A percentile compares a stretch with the other conserved stretches of the same genome.
Evolutionary conservation across 2,888 invertebrate species (phyloP).

Genomic region (Harpagoxenus sublaevis): DNA sequence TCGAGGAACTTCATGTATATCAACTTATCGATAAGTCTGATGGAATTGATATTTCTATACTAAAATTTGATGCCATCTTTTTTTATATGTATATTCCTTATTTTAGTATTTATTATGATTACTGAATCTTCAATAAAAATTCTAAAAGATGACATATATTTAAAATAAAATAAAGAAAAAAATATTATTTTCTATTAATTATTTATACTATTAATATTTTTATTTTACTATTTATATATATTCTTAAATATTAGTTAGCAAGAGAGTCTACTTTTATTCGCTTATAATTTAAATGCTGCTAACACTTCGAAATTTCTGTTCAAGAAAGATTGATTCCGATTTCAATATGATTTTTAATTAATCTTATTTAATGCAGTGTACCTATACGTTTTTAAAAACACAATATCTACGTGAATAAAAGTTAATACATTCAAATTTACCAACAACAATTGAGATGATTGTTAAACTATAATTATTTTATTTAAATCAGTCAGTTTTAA

Average conservation of each 20-base stretch:
- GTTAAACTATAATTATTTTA: not conserved
- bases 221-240: not conserved
- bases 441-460: not conserved
- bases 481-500: not conserved
- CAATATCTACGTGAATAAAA: not conserved
- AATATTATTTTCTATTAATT: too few relatives aligned
- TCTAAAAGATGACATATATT: not conserved
- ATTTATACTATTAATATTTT: not conserved
- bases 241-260: not conserved
- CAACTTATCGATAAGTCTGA: not conserved
- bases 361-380: not conserved
- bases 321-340: not conserved
- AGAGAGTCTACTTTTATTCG: not conserved
- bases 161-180: not conserved
- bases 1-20: not conserved
- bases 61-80: not conserved
- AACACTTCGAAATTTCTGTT: not conserved
- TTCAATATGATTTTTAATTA: slow-evolving; percentile 1
- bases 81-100: not conserved
- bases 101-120: not conserved
- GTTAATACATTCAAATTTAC: not conserved
- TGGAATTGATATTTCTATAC: not conserved
- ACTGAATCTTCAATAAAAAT: not conserved
- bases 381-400: not conserved
- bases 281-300: not conserved